These are phyloP conservation scores for Festucalex cinctus DNA, from an alignment of 2,113 vertebrate species.

Conservation along the genomic window DNA sequence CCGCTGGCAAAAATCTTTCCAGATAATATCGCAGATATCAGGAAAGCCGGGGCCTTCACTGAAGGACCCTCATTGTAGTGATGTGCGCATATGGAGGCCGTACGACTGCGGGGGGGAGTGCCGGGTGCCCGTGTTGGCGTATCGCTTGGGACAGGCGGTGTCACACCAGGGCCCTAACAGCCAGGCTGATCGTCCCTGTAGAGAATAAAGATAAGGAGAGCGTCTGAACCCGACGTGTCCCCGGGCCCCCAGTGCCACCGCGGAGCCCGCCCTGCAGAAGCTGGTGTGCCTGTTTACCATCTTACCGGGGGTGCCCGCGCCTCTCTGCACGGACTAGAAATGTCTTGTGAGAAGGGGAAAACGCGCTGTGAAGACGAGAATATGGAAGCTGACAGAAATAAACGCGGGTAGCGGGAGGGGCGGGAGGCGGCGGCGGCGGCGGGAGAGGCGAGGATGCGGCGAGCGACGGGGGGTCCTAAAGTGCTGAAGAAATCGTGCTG, in stretches of 20 bases:
- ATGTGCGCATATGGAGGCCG: constrained; percentile 72
- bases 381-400: constrained; percentile 80
- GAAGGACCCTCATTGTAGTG: constrained; percentile 64
- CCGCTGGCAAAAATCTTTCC: constrained; percentile 62
- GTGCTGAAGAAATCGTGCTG: constrained; percentile 71
- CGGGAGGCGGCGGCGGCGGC: constrained; percentile 1
- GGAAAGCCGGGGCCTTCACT: constrained; percentile 56
- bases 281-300: constrained; percentile 71
- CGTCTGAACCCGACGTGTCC: constrained; percentile 55
- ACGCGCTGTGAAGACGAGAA: constrained; percentile 74
- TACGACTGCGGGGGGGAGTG: constrained; percentile 51
- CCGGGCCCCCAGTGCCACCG: constrained; percentile 40
- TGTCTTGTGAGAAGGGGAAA: constrained; percentile 63
- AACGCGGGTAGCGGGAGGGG: constrained; percentile 60
- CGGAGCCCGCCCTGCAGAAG: constrained; percentile 50
- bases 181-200: constrained; percentile 58
- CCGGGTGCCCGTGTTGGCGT: constrained; percentile 50
- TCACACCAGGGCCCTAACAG: constrained; percentile 61
- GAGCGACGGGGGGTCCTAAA: constrained; percentile 50
- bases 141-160: constrained; percentile 63
- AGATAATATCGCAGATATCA: constrained; percentile 64
- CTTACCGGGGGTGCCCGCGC: constrained; percentile 59
- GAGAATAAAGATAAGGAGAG: constrained; percentile 57
- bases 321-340: constrained; percentile 60
- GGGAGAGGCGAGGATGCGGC: constrained; percentile 39